Conservation (phyloP, 2,797 vertebrate species). For the Margarornis squamiger region DNA sequence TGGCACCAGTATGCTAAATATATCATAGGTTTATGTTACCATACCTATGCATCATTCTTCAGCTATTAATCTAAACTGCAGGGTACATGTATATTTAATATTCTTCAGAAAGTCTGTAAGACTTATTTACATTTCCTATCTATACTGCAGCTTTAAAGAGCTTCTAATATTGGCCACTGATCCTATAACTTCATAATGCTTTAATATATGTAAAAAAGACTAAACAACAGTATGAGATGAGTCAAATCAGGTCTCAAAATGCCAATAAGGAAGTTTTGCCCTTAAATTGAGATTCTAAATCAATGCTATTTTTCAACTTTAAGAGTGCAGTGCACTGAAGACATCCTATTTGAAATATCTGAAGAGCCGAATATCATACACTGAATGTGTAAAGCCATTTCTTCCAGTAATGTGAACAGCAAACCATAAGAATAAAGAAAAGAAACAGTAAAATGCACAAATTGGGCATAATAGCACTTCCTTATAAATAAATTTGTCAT, state of each 20-base stretch:
- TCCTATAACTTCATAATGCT: slow-evolving; percentile 56
- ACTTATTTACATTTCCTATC: slow-evolving; percentile 72
- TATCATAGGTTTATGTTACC: slow-evolving; percentile 59
- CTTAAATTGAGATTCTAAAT: slow-evolving; percentile 50
- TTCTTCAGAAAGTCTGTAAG: slow-evolving; percentile 60
- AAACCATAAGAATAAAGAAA: background rate
- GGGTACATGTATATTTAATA: slow-evolving; percentile 75
- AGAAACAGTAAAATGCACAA: slow-evolving; percentile 28
- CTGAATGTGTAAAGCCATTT: background rate
- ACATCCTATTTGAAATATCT: slow-evolving; percentile 36
- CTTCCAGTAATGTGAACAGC: background rate
- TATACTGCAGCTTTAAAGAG: slow-evolving; percentile 55
- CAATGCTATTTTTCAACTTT: slow-evolving; percentile 7
- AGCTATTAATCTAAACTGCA: slow-evolving; percentile 68
- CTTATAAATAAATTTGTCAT: slow-evolving; percentile 60
- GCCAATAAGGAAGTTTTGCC: slow-evolving; percentile 1
- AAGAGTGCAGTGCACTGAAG: background rate
- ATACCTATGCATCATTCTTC: slow-evolving; percentile 46
- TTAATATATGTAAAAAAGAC: slow-evolving; percentile 63
- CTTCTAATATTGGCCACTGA: slow-evolving; percentile 61
- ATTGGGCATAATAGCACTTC: background rate
- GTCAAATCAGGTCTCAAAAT: slow-evolving; percentile 52
- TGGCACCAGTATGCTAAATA: slow-evolving; percentile 58
- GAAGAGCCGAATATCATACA: background rate
- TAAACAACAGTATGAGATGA: slow-evolving; percentile 42